Evolutionary conservation across 2,113 vertebrate genomes (phyloP), one percentile per base, ranked within the genome.

Genomic region (Dromaius novaehollandiae): DNA sequence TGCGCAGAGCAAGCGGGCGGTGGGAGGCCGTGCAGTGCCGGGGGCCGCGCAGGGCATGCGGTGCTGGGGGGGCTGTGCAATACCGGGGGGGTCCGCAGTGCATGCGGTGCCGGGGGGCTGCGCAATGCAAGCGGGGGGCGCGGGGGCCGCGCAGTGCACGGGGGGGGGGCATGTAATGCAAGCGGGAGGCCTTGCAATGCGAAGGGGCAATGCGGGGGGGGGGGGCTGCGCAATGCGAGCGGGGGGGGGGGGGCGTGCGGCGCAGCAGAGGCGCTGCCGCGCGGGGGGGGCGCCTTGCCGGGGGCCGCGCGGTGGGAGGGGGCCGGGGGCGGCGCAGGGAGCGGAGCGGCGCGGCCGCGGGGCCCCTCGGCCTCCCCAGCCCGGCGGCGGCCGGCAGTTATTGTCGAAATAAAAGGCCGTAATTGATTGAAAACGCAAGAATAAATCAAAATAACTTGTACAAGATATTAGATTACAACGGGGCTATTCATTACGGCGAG

Each of bases 401-500:
- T 10, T 19, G 13, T 15, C 2, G 0, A 4, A 82, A 78, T 82
- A 75, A 79, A 92, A 56, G 55, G 50, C 11, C 1, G 3, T 88
- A 94, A 95, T 94, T 92, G 94, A 90, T 93, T 86, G 89, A 90
- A 94, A 95, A 91, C 3, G 63, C 80, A 44, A 25, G 73, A 94
- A 94, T 94, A 95, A 96, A 96, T 91, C 92, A 80, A 46, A 75
- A 75, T 95, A 34, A 34, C 51, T 76, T 73, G 66, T 68, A 48
- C 68, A 73, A 83, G 42, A 34, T 8, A 93, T 94, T 90, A 79
- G 87, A 89, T 95, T 90, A 91, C 76, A 7, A 17, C 10, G 21
- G 48, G 53, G 90, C 90, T 60, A 91, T 95, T 93, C 87, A 94
- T 96, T 94, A 80, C 5, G 11, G 40, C 12, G 9, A 84, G 80